Base-by-base conservation (phyloP, 2,113 vertebrate species). In the Herpetotheres cachinnans region DNA sequence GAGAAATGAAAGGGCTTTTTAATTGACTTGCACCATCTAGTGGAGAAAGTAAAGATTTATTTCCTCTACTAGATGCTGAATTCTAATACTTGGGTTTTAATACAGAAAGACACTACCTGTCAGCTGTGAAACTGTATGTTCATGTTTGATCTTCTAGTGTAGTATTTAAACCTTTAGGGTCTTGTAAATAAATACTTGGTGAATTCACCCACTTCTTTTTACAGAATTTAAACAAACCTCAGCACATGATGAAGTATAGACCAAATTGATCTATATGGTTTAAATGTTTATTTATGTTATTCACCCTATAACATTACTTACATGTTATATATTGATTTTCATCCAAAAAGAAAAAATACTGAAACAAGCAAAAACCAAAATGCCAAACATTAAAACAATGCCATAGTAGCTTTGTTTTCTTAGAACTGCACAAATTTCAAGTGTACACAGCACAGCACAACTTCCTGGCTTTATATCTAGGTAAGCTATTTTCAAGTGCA, bases 1-100 rank as follows among this genome's bases (percentile, higher is more conserved):
- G 7, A 69, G 17, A 90, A 81, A 82, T 0, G 1, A 66, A 90
- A 54, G 7, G 7, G 20, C 36, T 91, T 95, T 69, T 84, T 78
- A 83, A 73, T 46, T 76, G 42, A 82, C 65, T 72, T 86, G 62
- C 94, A 67, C 90, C 95, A 95, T 67, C 97, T 96, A 95, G 94
- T 91, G 94, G 97, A 66, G 19, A 91, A 78, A 82, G 27, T 21
- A 44, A 56, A 65, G 11, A 82, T 36, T 91, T 74, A 10, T 10
- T 78, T 77, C 36, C 38, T 34, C 22, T 26, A 52, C 14, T 32
- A 55, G 32, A 9, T 20, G 9, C 4, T 40, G 47, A 81, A 61
- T 58, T 74, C 6, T 32, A 55, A 2, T 72, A 82, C 20, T n/a
- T 29, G 13, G 2, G 11, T 42, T 93, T 69, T 66, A 42, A 18